Percentiles rank a stretch among this genome's conserved stretches.
Conservation (phyloP, 2,888 invertebrate species). For the Mylabris sibirica region DNA sequence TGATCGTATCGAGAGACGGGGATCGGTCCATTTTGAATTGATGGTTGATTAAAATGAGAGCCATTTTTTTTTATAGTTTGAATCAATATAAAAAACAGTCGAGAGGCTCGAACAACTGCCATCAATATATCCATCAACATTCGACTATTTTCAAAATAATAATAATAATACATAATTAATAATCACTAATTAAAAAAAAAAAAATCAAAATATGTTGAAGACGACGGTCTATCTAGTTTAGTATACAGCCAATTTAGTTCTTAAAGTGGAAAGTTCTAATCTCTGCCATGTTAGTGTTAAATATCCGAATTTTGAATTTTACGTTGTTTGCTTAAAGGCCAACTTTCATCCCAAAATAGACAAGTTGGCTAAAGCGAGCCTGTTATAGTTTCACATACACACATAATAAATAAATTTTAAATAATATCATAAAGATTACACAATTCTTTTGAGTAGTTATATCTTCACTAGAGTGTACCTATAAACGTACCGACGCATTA, state of each 20-base stretch:
- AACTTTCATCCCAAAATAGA: neutral
- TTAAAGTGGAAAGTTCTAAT: constrained; percentile 20
- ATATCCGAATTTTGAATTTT: constrained; percentile 24
- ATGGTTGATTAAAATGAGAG: constrained; percentile 79
- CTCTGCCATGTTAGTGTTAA: constrained; percentile 46
- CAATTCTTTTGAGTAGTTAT: constrained; percentile 15
- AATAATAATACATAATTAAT: constrained; percentile 34
- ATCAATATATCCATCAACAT: constrained; percentile 42
- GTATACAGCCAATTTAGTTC: constrained; percentile 40
- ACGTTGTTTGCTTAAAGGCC: constrained; percentile 21
- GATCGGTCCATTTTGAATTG: constrained; percentile 94
- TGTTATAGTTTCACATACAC: constrained; percentile 1
- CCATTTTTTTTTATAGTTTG: constrained; percentile 12
- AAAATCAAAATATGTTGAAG: constrained; percentile 29
- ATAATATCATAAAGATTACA: neutral
- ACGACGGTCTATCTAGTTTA: constrained; percentile 47
- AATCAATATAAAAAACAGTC: constrained; percentile 41
- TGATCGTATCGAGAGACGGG: constrained; percentile 87
- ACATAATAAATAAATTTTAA: neutral
- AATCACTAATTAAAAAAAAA: constrained; percentile 33
- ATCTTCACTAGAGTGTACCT: constrained; percentile 12
- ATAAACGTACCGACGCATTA: constrained; percentile 27
- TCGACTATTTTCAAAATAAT: constrained; percentile 42
- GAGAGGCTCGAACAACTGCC: constrained; percentile 60
- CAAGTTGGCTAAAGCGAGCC: constrained; percentile 2